A percentile compares a stretch with the other conserved stretches of the same genome.
Evolutionary conservation across 2,888 invertebrate species (phyloP).

Genomic region (Ophonus ardosiacus): DNA sequence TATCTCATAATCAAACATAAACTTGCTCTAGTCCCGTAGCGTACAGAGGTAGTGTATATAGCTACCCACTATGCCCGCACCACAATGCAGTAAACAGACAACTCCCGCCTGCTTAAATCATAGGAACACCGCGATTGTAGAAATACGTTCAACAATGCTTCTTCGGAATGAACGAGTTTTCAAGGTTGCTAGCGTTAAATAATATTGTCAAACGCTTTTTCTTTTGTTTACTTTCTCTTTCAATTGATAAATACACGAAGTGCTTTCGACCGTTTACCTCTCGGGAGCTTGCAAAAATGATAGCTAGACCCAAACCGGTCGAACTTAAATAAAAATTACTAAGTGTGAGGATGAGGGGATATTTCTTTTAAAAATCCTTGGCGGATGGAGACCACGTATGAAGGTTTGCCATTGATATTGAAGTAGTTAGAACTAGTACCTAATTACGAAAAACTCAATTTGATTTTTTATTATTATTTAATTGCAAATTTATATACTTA

Average conservation of each 20-base stretch:
- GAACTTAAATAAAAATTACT: constrained; percentile 31
- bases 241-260: not conserved
- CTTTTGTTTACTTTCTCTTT: constrained; percentile 46
- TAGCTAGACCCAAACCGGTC: not conserved
- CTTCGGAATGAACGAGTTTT: constrained; percentile 13
- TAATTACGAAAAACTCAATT: no score
- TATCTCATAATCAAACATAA: not conserved
- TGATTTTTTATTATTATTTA: no score
- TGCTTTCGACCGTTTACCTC: not conserved
- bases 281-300: constrained; percentile 11
- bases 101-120: constrained; percentile 30
- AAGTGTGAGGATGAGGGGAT: not conserved
- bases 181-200: constrained; percentile 35
- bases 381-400: not conserved
- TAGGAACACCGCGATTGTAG: constrained; percentile 8
- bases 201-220: constrained; percentile 48
- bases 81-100: constrained; percentile 6
- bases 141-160: constrained; percentile 19
- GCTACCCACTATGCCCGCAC: not conserved
- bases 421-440: not conserved
- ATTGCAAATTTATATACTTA: no score
- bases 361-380: constrained; percentile 15
- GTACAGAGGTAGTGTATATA: no score
- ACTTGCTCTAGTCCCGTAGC: no score
- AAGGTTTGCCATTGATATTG: constrained; percentile 29